phyloP scores from a whole-genome alignment of 1,140 invertebrate genomes.

The Formica selysi region DNA sequence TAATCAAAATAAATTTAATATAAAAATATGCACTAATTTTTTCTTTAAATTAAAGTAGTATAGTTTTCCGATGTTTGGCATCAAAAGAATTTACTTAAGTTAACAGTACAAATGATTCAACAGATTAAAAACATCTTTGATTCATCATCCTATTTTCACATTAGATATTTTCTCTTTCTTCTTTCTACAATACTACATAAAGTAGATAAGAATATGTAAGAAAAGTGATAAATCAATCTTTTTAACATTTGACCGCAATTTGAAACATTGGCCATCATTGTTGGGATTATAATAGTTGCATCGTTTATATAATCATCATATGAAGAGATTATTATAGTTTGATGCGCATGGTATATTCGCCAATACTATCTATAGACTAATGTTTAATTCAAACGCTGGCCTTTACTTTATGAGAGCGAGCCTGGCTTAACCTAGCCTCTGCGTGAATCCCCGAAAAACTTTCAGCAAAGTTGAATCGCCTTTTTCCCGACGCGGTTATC shows the following conservation, averaged over 20 bases:
- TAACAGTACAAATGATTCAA: background rate
- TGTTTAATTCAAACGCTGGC: slow-evolving; percentile 74
- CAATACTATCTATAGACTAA: slow-evolving; percentile 62
- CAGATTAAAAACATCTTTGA: background rate
- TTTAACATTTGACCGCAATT: slow-evolving; percentile 8
- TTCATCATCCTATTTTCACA: no score
- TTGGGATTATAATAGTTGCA: background rate
- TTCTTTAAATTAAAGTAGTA: background rate
- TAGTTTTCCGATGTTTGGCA: background rate
- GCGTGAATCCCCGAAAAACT: slow-evolving; percentile 71
- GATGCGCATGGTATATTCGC: slow-evolving; percentile 24
- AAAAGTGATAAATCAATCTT: slow-evolving; percentile 42
- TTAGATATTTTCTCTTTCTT: background rate
- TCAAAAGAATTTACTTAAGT: background rate
- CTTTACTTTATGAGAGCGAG: slow-evolving; percentile 76
- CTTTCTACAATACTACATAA: background rate
- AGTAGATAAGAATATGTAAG: background rate
- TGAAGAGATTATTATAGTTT: slow-evolving; percentile 45
- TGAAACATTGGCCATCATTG: slow-evolving; percentile 39
- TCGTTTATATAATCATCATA: slow-evolving; percentile 1
- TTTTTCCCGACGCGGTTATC: slow-evolving; percentile 73
- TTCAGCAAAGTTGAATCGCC: slow-evolving; percentile 70
- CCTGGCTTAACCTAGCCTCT: slow-evolving; percentile 63
- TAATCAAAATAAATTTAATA: background rate
- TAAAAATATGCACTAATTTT: background rate